phyloP scores from a whole-genome alignment of 2,797 vertebrate genomes.

The Cephalopachus bancanus region DNA sequence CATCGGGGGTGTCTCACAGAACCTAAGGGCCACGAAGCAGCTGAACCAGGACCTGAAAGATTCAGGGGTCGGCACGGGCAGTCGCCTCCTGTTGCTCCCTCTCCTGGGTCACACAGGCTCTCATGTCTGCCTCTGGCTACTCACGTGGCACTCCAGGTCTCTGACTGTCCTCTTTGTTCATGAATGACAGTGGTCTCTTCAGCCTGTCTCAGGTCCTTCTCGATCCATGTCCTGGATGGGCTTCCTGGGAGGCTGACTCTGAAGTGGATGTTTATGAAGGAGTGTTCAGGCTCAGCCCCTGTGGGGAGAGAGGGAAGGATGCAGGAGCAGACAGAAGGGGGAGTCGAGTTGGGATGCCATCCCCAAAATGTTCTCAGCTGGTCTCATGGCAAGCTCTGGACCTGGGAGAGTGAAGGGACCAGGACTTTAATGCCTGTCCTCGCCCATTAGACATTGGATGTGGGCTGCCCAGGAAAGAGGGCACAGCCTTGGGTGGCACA shows the following conservation, averaged over 20 bases:
- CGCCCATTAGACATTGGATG: not conserved
- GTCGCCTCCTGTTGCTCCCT: not conserved
- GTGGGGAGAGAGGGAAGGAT: not conserved
- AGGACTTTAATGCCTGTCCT: not conserved
- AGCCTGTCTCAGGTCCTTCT: not conserved
- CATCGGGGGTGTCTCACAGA: not conserved
- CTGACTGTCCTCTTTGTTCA: not conserved
- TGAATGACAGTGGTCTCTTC: not conserved
- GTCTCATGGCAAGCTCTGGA: not conserved
- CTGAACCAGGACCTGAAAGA: not conserved
- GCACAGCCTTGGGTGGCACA: not conserved
- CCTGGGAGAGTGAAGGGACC: not conserved
- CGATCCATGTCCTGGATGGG: not conserved
- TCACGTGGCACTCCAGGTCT: not conserved
- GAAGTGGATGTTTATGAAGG: not conserved
- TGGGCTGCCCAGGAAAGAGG: not conserved
- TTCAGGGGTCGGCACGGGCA: not conserved
- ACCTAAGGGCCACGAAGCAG: not conserved
- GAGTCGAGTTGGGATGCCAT: not conserved
- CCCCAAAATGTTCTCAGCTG: not conserved
- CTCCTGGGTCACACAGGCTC: no score
- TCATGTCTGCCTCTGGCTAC: accelerated
- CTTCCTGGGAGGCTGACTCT: not conserved
- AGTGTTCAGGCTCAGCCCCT: not conserved
- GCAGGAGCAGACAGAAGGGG: not conserved